Evolutionary conservation across 2,888 invertebrate genomes (phyloP).

Genomic region (Trisateles emortualis): DNA sequence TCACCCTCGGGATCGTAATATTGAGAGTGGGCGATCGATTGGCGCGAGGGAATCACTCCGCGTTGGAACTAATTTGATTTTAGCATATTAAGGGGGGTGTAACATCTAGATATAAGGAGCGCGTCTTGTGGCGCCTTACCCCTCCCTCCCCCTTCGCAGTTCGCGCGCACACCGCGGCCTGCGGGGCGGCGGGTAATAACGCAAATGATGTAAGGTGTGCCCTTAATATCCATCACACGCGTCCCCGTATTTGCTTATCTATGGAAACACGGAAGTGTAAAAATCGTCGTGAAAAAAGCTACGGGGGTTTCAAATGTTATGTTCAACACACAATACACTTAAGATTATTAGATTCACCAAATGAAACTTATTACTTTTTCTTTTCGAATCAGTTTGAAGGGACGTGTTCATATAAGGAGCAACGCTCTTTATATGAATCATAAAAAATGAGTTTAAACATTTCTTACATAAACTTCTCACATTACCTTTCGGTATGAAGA

Average conservation of each 20-base stretch:
- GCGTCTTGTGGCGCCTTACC: constrained; percentile 76
- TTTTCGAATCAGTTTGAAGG: not conserved
- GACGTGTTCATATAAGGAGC: not conserved
- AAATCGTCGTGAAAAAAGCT: constrained; percentile 79
- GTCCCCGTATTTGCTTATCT: constrained; percentile 87
- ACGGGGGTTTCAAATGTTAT: constrained; percentile 67
- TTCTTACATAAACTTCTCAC: too few relatives aligned
- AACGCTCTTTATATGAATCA: too few relatives aligned
- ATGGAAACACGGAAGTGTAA: constrained; percentile 85
- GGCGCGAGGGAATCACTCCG: constrained; percentile 79
- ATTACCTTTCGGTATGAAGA: too few relatives aligned
- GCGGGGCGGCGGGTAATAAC: constrained; percentile 73
- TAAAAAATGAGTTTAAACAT: too few relatives aligned
- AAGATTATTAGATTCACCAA: constrained; percentile 71
- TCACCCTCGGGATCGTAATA: constrained; percentile 67
- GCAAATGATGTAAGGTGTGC: constrained; percentile 87
- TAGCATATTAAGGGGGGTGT: constrained; percentile 85
- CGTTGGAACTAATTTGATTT: constrained; percentile 86
- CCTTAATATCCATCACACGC: constrained; percentile 86
- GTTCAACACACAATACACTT: constrained; percentile 69
- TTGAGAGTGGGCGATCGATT: constrained; percentile 78
- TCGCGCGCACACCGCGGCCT: constrained; percentile 26
- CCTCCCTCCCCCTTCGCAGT: constrained; percentile 51
- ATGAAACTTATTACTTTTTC: constrained; percentile 35
- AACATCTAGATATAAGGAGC: constrained; percentile 83